These are phyloP conservation scores for Anoplius nigerrimus DNA, from an alignment of 2,888 invertebrate species.

Conservation along the genomic window DNA sequence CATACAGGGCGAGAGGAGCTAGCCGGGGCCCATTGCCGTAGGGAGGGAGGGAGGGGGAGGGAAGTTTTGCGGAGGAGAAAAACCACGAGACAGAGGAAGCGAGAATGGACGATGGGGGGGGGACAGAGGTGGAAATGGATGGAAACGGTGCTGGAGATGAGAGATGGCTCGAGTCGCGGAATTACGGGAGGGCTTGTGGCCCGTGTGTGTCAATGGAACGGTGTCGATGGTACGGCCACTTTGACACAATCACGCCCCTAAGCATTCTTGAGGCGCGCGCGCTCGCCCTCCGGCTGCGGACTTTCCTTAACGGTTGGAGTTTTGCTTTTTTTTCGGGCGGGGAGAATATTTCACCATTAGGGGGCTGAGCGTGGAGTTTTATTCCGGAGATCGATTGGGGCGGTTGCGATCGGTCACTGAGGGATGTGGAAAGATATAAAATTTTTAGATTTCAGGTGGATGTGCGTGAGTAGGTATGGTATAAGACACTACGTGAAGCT, in stretches of 20 bases:
- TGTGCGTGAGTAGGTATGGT: no score
- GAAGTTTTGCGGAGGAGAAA: background rate
- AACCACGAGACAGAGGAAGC: slow-evolving; percentile 38
- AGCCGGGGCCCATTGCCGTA: background rate
- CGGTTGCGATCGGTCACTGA: no score
- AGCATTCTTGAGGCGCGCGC: background rate
- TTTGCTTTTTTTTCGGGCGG: background rate
- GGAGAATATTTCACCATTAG: no score
- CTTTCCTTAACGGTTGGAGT: no score
- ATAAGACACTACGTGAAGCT: no score
- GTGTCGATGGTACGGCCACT: slow-evolving; percentile 14
- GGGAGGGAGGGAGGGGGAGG: slow-evolving; percentile 5
- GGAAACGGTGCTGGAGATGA: slow-evolving; percentile 46
- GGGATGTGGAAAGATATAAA: no score
- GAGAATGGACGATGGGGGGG: slow-evolving; percentile 33
- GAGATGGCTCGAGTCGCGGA: slow-evolving; percentile 48
- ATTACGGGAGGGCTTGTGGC: slow-evolving; percentile 38
- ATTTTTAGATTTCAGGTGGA: no score
- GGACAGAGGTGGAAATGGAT: slow-evolving; percentile 24
- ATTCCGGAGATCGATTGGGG: no score
- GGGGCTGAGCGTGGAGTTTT: no score
- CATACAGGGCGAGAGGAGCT: slow-evolving; percentile 17
- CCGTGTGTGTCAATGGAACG: slow-evolving; percentile 22
- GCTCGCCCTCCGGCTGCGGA: background rate
- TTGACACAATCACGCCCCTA: slow-evolving; percentile 39